These are phyloP conservation scores for Austrolebias charrua DNA, from an alignment of 2,797 vertebrate species.

Conservation along the genomic window DNA sequence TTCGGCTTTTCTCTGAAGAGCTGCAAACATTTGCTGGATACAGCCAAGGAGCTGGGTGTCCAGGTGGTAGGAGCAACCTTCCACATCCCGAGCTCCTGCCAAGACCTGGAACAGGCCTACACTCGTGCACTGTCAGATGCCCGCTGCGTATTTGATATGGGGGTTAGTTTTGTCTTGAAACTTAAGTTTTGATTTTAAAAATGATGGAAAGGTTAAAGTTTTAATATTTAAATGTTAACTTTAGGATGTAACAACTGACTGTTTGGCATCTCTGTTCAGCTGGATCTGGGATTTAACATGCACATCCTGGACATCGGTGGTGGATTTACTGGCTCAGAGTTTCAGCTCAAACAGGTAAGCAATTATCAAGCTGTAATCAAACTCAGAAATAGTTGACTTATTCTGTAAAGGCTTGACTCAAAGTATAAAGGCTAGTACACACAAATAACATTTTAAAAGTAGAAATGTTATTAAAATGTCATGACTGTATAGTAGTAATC, in stretches of 20 bases:
- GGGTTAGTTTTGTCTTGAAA: constrained; percentile 79
- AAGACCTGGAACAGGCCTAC: constrained; percentile 89
- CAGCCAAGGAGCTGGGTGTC: constrained; percentile 89
- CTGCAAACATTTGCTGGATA: constrained; percentile 94
- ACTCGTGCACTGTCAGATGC: constrained; percentile 92
- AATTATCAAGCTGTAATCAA: neutral
- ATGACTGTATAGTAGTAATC: no score
- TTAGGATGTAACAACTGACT: neutral
- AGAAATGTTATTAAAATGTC: no score
- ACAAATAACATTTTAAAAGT: no score
- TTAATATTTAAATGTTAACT: no score
- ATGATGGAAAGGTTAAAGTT: no score
- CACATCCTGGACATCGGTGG: constrained; percentile 93
- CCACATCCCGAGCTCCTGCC: constrained; percentile 89
- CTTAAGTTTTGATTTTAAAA: neutral
- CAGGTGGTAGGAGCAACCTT: constrained; percentile 94
- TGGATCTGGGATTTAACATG: constrained; percentile 94
- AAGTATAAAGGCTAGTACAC: neutral
- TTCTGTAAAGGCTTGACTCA: neutral
- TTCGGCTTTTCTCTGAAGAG: constrained; percentile 95
- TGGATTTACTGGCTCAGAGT: constrained; percentile 90
- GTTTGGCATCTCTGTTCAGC: constrained; percentile 34
- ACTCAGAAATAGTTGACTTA: neutral
- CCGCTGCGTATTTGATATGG: constrained; percentile 98
- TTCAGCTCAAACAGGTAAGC: constrained; percentile 90